phyloP scores from a whole-genome alignment of 1,140 invertebrate species.

The Uloborus diversus region DNA sequence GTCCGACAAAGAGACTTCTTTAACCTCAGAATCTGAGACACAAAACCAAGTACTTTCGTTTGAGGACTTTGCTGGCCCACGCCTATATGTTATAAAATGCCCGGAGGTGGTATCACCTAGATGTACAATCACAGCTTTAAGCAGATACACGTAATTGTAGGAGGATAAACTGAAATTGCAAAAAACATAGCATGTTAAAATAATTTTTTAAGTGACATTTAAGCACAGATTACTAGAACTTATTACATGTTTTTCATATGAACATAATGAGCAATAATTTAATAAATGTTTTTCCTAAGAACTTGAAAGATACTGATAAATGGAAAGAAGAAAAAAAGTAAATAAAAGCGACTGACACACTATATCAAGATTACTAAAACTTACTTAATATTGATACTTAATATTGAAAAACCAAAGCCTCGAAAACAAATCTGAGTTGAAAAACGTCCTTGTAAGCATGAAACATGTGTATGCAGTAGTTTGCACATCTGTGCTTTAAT shows the following conservation, averaged over 20 bases:
- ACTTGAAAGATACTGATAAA: no score
- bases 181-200: background rate
- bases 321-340: no score
- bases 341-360: no score
- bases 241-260: no score
- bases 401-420: no score
- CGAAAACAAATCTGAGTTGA: no score
- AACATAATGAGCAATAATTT: background rate
- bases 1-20: slow-evolving; percentile 62
- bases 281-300: background rate
- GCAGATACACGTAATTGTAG: slow-evolving; percentile 71
- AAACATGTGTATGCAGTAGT: no score
- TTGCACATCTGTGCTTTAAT: no score
- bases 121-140: slow-evolving; percentile 89
- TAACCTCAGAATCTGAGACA: slow-evolving; percentile 67
- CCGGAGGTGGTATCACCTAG: slow-evolving; percentile 84
- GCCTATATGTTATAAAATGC: slow-evolving; percentile 90
- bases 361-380: no score
- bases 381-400: no score
- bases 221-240: no score
- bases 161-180: background rate
- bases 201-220: slow-evolving; percentile 58
- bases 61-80: slow-evolving; percentile 69
- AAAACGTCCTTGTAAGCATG: no score
- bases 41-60: slow-evolving; percentile 64